Conservation (phyloP, 2,797 vertebrate species). For the Acropternis orthonyx region DNA sequence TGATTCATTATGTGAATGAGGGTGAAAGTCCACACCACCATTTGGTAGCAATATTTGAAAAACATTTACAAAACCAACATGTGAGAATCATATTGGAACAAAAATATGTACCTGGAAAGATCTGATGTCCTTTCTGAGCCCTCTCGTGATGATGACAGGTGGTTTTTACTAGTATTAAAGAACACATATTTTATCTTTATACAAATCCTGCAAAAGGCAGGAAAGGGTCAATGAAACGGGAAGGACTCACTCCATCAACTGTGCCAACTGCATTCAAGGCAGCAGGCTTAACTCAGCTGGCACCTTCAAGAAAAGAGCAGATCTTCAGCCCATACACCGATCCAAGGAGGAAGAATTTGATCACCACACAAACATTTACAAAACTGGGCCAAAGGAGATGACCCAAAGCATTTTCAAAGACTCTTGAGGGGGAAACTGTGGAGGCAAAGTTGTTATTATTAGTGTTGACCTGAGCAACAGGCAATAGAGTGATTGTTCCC, state of each 20-base stretch:
- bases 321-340: neutral
- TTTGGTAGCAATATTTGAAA: neutral
- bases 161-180: neutral
- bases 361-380: neutral
- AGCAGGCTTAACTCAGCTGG: neutral
- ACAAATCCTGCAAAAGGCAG: neutral
- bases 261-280: neutral
- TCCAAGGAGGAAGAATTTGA: neutral
- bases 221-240: neutral
- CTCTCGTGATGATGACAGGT: neutral
- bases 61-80: neutral
- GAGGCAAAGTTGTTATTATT: no score
- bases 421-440: neutral
- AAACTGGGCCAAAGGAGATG: neutral
- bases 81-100: neutral
- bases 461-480: neutral
- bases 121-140: neutral
- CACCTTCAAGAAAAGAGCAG: neutral
- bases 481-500: accelerated
- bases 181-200: neutral
- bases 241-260: neutral
- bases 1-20: neutral
- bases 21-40: neutral
- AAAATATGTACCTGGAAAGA: neutral
- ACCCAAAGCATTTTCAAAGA: neutral